phyloP scores from a whole-genome alignment of 2,113 vertebrate species.

The Seriola dumerili region DNA sequence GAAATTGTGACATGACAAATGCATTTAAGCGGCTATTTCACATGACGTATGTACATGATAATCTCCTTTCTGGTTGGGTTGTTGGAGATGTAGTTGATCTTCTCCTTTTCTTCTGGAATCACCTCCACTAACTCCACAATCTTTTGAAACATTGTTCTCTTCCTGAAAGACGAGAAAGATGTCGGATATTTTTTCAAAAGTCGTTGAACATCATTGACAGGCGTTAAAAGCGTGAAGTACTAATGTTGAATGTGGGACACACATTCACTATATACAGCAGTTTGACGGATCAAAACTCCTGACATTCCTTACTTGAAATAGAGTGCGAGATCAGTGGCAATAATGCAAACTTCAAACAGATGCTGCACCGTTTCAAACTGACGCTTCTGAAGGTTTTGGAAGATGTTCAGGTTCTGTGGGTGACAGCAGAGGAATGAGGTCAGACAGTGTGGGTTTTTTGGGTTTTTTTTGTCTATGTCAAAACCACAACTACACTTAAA shows the following conservation, averaged over 20 bases:
- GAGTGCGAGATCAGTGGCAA: constrained; percentile 95
- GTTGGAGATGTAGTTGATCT: constrained; percentile 86
- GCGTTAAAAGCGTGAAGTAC: neutral
- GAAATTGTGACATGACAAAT: neutral
- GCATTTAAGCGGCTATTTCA: neutral
- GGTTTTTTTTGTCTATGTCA: neutral
- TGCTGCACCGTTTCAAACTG: constrained; percentile 94
- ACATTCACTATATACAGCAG: neutral
- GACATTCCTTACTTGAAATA: constrained; percentile 93
- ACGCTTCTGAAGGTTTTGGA: constrained; percentile 92
- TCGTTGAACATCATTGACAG: neutral
- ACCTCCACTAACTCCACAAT: constrained; percentile 90
- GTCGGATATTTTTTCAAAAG: neutral
- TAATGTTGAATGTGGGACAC: neutral
- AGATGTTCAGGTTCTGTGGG: constrained; percentile 93
- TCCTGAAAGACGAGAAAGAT: constrained; percentile 78
- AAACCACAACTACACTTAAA: neutral
- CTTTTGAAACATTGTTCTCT: constrained; percentile 97
- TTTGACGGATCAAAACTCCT: neutral
- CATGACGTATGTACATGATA: constrained; percentile 88
- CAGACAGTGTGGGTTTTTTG: neutral
- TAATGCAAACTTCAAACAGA: constrained; percentile 95
- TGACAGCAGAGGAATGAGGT: constrained; percentile 36
- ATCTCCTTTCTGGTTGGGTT: constrained; percentile 95
- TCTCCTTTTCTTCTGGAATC: constrained; percentile 89